Evolutionary conservation across 2,113 vertebrate genomes (phyloP).

Genomic region (Prolemur simus): DNA sequence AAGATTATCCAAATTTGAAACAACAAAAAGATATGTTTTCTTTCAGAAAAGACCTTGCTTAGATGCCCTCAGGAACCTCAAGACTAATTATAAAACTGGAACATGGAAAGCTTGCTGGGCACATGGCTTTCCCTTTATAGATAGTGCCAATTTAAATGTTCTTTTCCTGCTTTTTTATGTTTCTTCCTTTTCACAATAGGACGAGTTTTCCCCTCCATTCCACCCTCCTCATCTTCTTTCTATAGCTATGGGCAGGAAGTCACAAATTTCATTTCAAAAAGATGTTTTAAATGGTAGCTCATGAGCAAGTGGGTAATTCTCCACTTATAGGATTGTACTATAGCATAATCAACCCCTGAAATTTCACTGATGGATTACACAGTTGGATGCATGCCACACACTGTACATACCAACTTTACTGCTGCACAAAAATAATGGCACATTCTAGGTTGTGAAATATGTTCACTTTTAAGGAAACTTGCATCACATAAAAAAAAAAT

Average conservation of each 20-base stretch:
- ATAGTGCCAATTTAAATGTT: conserved; percentile 48
- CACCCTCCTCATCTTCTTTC: background rate
- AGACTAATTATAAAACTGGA: background rate
- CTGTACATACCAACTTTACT: conserved; percentile 22
- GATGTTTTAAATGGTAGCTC: conserved; percentile 45
- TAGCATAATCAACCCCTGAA: background rate
- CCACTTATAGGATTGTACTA: background rate
- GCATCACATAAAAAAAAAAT: conserved; percentile 19
- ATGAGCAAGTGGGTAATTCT: conserved; percentile 49
- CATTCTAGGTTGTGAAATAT: conserved; percentile 18
- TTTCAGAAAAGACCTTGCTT: conserved; percentile 19
- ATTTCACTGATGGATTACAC: background rate
- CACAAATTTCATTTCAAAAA: conserved; percentile 57
- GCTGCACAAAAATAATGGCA: background rate
- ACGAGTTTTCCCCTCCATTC: background rate
- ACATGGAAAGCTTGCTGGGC: background rate
- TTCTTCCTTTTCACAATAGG: conserved; percentile 9
- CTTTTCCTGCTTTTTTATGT: conserved; percentile 54
- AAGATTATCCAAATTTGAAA: background rate
- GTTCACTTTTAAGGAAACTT: conserved; percentile 48
- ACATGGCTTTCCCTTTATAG: background rate
- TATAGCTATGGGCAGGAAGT: conserved; percentile 55
- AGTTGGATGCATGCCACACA: background rate
- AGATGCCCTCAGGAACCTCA: background rate
- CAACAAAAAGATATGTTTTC: background rate